These are phyloP conservation scores for Drosophila atripex DNA, from an alignment of 2,888 invertebrate genomes.

Conservation along the genomic window DNA sequence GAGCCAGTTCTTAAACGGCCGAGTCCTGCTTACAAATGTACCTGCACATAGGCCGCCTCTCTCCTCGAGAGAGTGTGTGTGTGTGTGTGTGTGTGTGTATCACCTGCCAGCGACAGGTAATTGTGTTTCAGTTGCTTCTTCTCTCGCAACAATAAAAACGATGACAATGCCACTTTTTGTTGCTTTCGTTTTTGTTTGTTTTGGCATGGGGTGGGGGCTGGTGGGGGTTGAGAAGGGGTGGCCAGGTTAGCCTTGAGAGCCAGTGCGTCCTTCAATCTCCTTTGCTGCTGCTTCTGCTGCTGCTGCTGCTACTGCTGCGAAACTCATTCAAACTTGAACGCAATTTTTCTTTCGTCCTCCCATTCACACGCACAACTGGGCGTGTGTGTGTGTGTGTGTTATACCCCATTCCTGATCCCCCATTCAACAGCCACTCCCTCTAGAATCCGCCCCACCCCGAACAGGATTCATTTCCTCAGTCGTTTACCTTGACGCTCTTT, in stretches of 20 bases:
- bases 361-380: conserved; percentile 32
- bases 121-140: conserved; percentile 53
- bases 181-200: conserved; percentile 53
- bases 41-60: not conserved
- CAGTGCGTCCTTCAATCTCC: conserved; percentile 48
- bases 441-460: not conserved
- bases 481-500: conserved; percentile 67
- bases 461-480: conserved; percentile 32
- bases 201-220: conserved; percentile 2
- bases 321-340: conserved; percentile 71
- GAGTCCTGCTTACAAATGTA: not conserved
- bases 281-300: conserved; percentile 14
- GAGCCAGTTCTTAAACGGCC: conserved; percentile 7
- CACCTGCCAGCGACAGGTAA: conserved; percentile 62
- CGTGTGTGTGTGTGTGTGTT: not conserved
- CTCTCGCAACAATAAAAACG: conserved; percentile 46
- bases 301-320: conserved; percentile 29
- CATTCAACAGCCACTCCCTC: not conserved
- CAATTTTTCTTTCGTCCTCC: conserved; percentile 65
- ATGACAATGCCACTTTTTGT: conserved; percentile 60
- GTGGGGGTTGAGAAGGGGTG: not conserved
- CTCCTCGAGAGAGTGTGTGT: not conserved
- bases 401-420: not conserved
- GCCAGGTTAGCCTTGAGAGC: conserved; percentile 54
- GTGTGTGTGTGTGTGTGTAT: conserved; percentile 13